A percentile compares a stretch with the other conserved stretches of the same genome.
phyloP scores from a whole-genome alignment of 2,797 vertebrate species.

The Botia kubotai region DNA sequence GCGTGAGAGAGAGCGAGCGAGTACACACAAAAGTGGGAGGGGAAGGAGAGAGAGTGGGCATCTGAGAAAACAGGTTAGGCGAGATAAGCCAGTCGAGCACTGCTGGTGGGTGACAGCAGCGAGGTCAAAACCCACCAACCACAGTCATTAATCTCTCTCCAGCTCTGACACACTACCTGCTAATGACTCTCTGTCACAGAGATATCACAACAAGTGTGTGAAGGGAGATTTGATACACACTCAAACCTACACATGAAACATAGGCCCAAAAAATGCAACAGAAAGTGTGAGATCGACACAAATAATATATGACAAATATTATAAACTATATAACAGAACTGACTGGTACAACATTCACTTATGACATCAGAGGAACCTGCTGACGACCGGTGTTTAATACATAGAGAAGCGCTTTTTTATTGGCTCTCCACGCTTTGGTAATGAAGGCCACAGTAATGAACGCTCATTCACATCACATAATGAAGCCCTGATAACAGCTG shows the following conservation, averaged over 20 bases:
- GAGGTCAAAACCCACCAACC: constrained; percentile 51
- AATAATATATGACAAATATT: neutral
- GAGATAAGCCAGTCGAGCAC: constrained; percentile 52
- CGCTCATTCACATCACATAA: constrained; percentile 61
- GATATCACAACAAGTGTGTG: constrained; percentile 32
- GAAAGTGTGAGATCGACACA: neutral
- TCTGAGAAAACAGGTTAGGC: constrained; percentile 34
- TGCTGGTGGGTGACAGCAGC: constrained; percentile 49
- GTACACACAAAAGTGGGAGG: constrained; percentile 13
- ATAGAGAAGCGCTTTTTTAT: constrained; percentile 41
- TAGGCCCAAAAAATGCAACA: neutral
- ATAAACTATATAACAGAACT: no score
- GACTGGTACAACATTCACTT: constrained; percentile 17
- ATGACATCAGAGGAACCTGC: constrained; percentile 43
- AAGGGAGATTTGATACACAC: neutral
- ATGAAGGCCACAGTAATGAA: constrained; percentile 59
- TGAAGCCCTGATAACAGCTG: constrained; percentile 58
- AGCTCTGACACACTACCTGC: constrained; percentile 42
- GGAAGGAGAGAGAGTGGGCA: constrained; percentile 13
- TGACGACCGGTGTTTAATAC: constrained; percentile 36
- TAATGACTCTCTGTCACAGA: constrained; percentile 35
- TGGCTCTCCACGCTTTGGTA: constrained; percentile 50
- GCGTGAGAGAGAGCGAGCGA: neutral
- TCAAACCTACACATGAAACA: neutral
- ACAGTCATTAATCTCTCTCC: constrained; percentile 56